phyloP scores from a whole-genome alignment of 1,140 invertebrate genomes.

The Bombus picipes region DNA sequence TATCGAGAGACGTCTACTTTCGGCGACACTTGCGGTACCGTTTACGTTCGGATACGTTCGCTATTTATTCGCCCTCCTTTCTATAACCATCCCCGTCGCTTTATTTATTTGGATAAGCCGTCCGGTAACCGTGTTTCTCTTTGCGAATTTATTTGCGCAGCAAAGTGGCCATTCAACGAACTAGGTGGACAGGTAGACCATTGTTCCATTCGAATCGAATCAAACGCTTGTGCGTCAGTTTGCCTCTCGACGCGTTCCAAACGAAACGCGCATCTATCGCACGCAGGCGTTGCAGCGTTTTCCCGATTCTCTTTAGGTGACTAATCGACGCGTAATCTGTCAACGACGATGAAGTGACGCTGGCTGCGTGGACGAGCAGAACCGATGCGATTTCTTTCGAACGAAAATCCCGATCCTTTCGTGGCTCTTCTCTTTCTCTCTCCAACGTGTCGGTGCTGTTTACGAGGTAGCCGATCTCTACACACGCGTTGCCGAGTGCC shows the following conservation, averaged over 20 bases:
- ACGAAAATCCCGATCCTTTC: conserved; percentile 35
- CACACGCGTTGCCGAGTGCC: too few relatives aligned
- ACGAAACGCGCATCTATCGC: not conserved
- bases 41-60: conserved; percentile 53
- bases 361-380: conserved; percentile 47
- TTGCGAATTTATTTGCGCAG: conserved; percentile 20
- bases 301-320: not conserved
- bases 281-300: not conserved
- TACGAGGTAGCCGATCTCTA: too few relatives aligned
- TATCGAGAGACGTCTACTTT: conserved; percentile 21
- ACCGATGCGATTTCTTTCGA: conserved; percentile 53
- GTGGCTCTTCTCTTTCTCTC: conserved; percentile 37
- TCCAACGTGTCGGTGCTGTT: not conserved
- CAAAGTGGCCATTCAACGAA: conserved; percentile 4
- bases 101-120: conserved; percentile 30
- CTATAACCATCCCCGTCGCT: conserved; percentile 3
- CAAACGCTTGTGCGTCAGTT: not conserved
- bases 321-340: conserved; percentile 52
- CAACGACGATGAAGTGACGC: conserved; percentile 48
- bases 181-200: conserved; percentile 4
- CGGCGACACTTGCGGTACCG: conserved; percentile 57
- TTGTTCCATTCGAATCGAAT: conserved; percentile 2
- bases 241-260: not conserved
- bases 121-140: not conserved
- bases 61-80: conserved; percentile 34